Percentiles rank a stretch among this genome's conserved stretches.
phyloP scores from a whole-genome alignment of 2,888 invertebrate species.

The Eustalomyia histrio region DNA sequence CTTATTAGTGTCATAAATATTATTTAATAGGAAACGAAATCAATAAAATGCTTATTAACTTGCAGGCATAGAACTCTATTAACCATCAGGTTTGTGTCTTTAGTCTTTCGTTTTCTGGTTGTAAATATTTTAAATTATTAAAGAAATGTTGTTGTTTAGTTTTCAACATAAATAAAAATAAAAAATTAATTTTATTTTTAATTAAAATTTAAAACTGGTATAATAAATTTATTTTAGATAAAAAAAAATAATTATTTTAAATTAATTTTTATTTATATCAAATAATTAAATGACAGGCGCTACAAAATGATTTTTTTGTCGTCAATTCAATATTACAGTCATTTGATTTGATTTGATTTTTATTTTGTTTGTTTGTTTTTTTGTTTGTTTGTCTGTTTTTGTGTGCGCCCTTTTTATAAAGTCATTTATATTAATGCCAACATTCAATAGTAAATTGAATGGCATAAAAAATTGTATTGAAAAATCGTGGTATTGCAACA shows the following conservation, averaged over 20 bases:
- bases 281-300: slow-evolving; percentile 23
- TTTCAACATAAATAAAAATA: too few species aligned
- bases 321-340: too few species aligned
- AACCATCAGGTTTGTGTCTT: slow-evolving; percentile 25
- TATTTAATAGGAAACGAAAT: neutral
- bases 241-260: too few species aligned
- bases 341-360: too few species aligned
- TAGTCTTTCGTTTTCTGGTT: slow-evolving; percentile 43
- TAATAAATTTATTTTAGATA: too few species aligned
- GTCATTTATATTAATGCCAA: slow-evolving; percentile 46
- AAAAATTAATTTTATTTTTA: too few species aligned
- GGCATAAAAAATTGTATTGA: slow-evolving; percentile 27
- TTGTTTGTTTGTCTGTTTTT: slow-evolving; percentile 5
- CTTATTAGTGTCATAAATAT: slow-evolving; percentile 23
- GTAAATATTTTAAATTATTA: neutral
- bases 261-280: neutral
- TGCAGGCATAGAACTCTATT: neutral
- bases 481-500: slow-evolving; percentile 57
- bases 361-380: too few species aligned
- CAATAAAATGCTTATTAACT: neutral
- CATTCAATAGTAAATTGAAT: slow-evolving; percentile 10
- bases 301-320: too few species aligned
- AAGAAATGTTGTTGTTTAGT: too few species aligned
- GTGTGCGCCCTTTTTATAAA: slow-evolving; percentile 39
- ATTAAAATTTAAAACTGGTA: too few species aligned